phyloP scores from a whole-genome alignment of 2,888 invertebrate species.

The Atrina japonica region DNA sequence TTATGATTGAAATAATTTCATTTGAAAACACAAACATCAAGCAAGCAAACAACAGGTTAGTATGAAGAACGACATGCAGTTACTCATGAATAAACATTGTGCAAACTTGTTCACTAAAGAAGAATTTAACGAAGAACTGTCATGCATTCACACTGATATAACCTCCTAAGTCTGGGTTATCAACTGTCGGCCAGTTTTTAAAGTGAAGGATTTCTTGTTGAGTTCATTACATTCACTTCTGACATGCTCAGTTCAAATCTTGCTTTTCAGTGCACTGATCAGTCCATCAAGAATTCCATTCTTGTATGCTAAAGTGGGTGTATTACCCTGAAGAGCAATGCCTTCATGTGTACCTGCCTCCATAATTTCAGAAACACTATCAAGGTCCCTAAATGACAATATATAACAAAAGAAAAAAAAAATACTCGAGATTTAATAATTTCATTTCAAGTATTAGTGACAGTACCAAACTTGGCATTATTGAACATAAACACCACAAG shows the following conservation, averaged over 20 bases:
- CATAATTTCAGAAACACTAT: slow-evolving; percentile 16
- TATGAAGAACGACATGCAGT: background rate
- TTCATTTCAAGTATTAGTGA: background rate
- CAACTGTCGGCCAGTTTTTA: slow-evolving; percentile 8
- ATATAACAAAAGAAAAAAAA: slow-evolving; percentile 1
- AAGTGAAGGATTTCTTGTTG: slow-evolving; percentile 12
- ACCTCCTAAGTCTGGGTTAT: slow-evolving; percentile 9
- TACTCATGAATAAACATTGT: background rate
- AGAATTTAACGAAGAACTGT: background rate
- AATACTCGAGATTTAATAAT: background rate
- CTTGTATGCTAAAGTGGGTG: slow-evolving; percentile 16
- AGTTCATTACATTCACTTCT: slow-evolving; percentile 14
- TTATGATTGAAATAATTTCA: background rate
- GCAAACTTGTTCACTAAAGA: background rate
- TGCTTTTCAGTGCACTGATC: slow-evolving; percentile 14
- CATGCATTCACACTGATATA: background rate
- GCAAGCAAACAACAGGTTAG: background rate
- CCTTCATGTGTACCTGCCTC: slow-evolving; percentile 10
- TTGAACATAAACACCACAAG: background rate
- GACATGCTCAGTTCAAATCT: slow-evolving; percentile 8
- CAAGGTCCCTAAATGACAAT: slow-evolving; percentile 12
- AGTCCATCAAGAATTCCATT: slow-evolving; percentile 12
- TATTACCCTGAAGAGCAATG: background rate
- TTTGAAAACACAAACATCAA: slow-evolving; percentile 1
- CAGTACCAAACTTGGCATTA: background rate